Evolutionary conservation across 2,797 vertebrate genomes (phyloP), one percentile per base, ranked within the genome.

Genomic region (Balearica regulorum): DNA sequence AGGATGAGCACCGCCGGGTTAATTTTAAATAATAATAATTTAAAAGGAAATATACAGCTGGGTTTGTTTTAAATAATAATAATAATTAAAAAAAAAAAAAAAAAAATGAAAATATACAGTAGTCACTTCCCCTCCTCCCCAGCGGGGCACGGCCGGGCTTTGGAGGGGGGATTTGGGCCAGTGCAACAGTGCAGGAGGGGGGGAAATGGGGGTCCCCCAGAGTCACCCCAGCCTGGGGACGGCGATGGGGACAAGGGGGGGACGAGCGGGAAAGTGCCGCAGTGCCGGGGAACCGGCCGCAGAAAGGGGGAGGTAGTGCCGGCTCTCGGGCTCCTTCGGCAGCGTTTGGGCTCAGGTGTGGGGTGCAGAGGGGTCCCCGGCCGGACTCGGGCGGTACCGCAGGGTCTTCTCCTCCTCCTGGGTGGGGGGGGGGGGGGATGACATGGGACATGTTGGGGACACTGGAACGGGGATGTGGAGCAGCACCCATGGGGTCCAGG

Each of bases 351-450:
- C 12, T 70, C 49, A 70, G 68, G 68, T 12, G 21, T 17, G 85
- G 2, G 75, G 35, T 3, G 54, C 17, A 2, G 94, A 48, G 55
- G 87, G 46, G 17, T 94, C 94, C 76, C 86, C 87, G 11, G 94
- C 77, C 6, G 3, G 90, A n/a, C 97, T 66, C 9, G 3, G 91
- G 35, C 97, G 97, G 26, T 96, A 97, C 35, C 97, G 80, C 10
- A 98, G 94, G 41, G 37, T 11, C 3, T 90, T 90, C 86, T 97
- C 97, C 15, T 98, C 97, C 12, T 98, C 97, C 89, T 46, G 46
- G 44, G 44, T 44, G 13, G 44, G 12, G 44, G 44, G 46, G 46
- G 19, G 46, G 9, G 19, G 46, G n/a, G n/a, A n/a, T n/a, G n/a
- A 16, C 43, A 43, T 39, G 39, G 43, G 43, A 16, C 43, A 43